Evolutionary conservation across 2,113 vertebrate species (phyloP), one percentile per base, ranked within the genome.

Genomic region (Tricholaema leucomelas): DNA sequence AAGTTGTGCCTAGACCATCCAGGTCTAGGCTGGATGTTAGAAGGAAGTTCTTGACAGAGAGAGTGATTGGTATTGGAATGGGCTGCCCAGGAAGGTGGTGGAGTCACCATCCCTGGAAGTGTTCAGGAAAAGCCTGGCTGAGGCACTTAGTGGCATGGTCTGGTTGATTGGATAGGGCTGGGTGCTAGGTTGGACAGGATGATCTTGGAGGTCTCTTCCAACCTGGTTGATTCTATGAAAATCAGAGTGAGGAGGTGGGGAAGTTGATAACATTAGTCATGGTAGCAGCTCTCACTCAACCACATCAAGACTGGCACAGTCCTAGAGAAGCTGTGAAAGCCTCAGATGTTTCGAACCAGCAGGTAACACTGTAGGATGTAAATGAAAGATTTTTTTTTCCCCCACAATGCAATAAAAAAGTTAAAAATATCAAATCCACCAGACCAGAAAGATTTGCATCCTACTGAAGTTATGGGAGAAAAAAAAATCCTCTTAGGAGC

Each of bases 391-490:
- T 25, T 15, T 25, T 25, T 60, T 82, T 60, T 52, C 54, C 77
- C 66, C 60, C 28, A n/a, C 15, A 40, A 54, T 20, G 71, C 44
- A 66, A 50, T 66, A 66, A 80, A 80, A 83, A 71, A 28, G 17
- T 58, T 81, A 83, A 87, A 81, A 72, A 72, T 63, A 88, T 36
- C n/a, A 55, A 64, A 88, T 23, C 33, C 44, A 91, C 30, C 50
- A 82, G 72, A 82, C 31, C 1, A 0, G 69, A 75, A 85, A 91
- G 42, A 82, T 50, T 67, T 73, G 33, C 36, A 59, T 69, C 27
- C 44, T 69, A 42, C 23, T 55, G 56, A 27, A 69, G 48, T 52
- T 77, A 61, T n/a, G 35, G 81, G 64, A 77, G 48, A 11, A 67
- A 88, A 74, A 38, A 38, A 82, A 66, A 31, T 61, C 58, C 28